Evolutionary conservation across 2,797 vertebrate genomes (phyloP).

Genomic region (Coluber constrictor): DNA sequence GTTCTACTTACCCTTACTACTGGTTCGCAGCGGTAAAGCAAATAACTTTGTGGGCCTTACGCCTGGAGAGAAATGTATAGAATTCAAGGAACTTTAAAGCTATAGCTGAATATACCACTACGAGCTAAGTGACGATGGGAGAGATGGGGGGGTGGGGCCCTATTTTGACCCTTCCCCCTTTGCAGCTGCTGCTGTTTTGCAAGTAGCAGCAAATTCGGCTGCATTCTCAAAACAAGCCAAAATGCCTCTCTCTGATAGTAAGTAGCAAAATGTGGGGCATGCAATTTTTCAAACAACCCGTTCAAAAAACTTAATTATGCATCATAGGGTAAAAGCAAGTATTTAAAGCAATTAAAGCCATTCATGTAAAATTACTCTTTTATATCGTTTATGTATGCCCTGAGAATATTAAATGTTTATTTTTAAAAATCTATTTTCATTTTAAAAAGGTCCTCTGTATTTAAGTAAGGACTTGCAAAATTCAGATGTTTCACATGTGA

Average conservation of each 20-base stretch:
- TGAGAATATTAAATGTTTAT: neutral
- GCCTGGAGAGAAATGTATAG: neutral
- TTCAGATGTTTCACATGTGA: neutral
- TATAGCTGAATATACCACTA: neutral
- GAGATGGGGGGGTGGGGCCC: neutral
- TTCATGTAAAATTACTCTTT: neutral
- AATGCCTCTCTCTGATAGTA: neutral
- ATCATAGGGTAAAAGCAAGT: neutral
- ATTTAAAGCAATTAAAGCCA: neutral
- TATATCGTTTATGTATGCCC: neutral
- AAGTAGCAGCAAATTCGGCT: neutral
- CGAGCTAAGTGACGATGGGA: neutral
- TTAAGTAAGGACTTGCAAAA: neutral
- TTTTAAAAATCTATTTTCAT: neutral
- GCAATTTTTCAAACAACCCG: conserved; percentile 17
- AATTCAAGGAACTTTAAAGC: neutral
- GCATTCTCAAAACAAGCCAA: neutral
- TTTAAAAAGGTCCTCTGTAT: neutral
- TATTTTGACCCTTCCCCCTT: neutral
- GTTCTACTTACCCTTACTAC: too few relatives aligned
- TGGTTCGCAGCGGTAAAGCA: neutral
- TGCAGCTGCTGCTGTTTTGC: neutral
- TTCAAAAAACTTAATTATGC: neutral
- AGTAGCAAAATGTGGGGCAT: conserved; percentile 8
- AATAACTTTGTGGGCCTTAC: neutral